Base-by-base conservation (phyloP, 2,113 vertebrate species). In the Labrus mixtus region DNA sequence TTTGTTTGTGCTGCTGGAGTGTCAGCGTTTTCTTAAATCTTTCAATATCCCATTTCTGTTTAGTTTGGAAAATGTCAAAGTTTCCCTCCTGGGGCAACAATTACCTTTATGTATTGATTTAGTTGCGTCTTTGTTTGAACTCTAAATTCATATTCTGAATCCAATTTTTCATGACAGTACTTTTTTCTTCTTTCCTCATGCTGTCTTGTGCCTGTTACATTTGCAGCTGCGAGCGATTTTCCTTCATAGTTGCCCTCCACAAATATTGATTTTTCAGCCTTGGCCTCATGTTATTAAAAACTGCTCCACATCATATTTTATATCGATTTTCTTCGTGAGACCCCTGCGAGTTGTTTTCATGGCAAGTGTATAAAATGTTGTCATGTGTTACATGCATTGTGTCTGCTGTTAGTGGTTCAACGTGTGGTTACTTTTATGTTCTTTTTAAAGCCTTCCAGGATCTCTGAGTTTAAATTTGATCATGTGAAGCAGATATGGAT, bases 321-420 rank as follows among this genome's bases (percentile, higher is more conserved):
- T 85, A 91, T 93, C 71, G 89, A 92, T 92, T 90, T 86, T 87
- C 54, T 73, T 74, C 74, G 58, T 29, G 37, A 76, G 59, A n/a
- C 79, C 16, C 56, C 45, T 41, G 55, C 64, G 64, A 80, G 48
- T 63, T 71, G 55, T 46, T 11, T 41, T 79, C 69, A 62, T 76
- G 70, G 41, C 16, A 51, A 56, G 37, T 62, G 56, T 68, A 53
- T 58, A 71, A 60, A 37, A 59, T 74, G 77, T 76, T 82, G 7
- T 78, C 36, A 10, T 37, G 41, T 19, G 3, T 59, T 6, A 65
- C 53, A 53, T n/a, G 29, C 55, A 59, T 50, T 62, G 2, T 19
- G 3, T 46, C 10, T 51, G 22, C 22, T 57, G 56, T 84, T 68
- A 59, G 67, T 19, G 43, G 22, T 60, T 74, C 19, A 8, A 46